Percentiles rank a stretch among this genome's conserved stretches.
These are phyloP conservation scores for Bubo bubo DNA, from an alignment of 2,113 vertebrate species.

Conservation along the genomic window DNA sequence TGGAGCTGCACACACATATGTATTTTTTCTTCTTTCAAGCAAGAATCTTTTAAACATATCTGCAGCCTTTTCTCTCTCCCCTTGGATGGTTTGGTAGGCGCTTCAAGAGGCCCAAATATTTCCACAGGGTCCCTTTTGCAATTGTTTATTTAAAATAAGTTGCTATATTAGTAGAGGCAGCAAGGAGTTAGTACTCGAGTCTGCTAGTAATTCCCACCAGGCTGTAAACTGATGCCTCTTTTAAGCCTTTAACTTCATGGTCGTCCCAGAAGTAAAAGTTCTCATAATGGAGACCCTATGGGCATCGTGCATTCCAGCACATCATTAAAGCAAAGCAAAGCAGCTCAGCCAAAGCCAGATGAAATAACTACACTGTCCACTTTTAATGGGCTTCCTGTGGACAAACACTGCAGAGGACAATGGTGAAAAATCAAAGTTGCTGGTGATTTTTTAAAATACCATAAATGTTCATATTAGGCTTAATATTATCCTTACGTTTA, in stretches of 20 bases:
- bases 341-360: conserved; percentile 87
- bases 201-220: conserved; percentile 86
- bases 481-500: conserved; percentile 66
- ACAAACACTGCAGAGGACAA: conserved; percentile 75
- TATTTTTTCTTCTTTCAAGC: not conserved
- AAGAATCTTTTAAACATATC: not conserved
- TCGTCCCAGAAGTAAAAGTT: conserved; percentile 83
- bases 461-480: conserved; percentile 62
- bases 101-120: conserved; percentile 68
- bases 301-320: conserved; percentile 91
- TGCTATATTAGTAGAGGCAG: conserved; percentile 79
- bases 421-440: conserved; percentile 59
- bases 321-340: conserved; percentile 89
- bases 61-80: conserved; percentile 39
- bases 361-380: conserved; percentile 88
- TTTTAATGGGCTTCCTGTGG: conserved; percentile 87
- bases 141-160: conserved; percentile 86
- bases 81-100: conserved; percentile 15
- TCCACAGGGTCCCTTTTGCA: conserved; percentile 67
- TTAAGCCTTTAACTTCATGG: conserved; percentile 84
- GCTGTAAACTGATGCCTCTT: conserved; percentile 89
- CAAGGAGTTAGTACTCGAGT: conserved; percentile 77
- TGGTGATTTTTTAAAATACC: conserved; percentile 65
- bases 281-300: conserved; percentile 93
- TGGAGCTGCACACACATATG: no score